Percentiles rank a stretch among this genome's conserved stretches.
Evolutionary conservation across 2,113 vertebrate species (phyloP).

Genomic region (Apaloderma vittatum): DNA sequence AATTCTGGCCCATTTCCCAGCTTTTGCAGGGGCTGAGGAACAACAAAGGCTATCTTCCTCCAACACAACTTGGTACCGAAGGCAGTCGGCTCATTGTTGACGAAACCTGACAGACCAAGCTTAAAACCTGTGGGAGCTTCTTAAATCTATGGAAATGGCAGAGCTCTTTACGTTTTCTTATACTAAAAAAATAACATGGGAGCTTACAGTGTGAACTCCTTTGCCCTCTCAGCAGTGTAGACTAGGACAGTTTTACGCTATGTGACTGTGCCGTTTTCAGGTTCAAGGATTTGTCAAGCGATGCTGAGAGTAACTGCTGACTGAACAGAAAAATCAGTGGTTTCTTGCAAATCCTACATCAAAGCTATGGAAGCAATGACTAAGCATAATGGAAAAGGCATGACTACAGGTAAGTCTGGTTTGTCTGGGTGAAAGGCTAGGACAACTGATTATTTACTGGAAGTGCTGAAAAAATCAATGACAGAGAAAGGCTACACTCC

Average conservation of each 20-base stretch:
- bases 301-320: background rate
- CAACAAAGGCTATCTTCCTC: background rate
- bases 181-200: background rate
- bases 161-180: background rate
- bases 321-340: background rate
- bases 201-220: background rate
- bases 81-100: background rate
- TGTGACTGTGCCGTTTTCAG: background rate
- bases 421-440: background rate
- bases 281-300: background rate
- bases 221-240: background rate
- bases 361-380: background rate
- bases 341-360: background rate
- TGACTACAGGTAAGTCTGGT: background rate
- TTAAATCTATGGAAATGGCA: background rate
- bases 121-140: background rate
- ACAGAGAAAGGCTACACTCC: background rate
- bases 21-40: background rate
- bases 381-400: background rate
- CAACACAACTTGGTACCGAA: background rate
- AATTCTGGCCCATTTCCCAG: background rate
- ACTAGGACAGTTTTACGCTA: background rate
- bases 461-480: background rate
- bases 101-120: background rate
- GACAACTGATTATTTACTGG: background rate